These are phyloP conservation scores for Gorsachius magnificus DNA, from an alignment of 2,797 vertebrate genomes.

Conservation along the genomic window DNA sequence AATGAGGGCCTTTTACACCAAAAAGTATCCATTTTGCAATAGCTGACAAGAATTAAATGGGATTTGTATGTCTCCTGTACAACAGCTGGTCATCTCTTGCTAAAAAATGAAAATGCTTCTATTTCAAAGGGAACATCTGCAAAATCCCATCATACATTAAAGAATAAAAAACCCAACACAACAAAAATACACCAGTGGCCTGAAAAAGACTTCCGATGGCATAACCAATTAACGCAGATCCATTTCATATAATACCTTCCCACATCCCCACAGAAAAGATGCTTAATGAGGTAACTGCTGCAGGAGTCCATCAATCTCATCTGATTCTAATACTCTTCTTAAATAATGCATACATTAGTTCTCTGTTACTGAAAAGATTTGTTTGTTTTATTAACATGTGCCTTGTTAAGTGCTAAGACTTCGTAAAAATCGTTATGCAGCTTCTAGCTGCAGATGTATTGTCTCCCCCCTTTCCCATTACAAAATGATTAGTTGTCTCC, in stretches of 20 bases:
- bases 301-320: constrained; percentile 5
- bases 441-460: constrained; percentile 26
- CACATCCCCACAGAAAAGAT: constrained; percentile 47
- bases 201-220: constrained; percentile 30
- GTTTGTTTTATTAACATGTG: constrained; percentile 57
- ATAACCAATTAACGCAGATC: constrained; percentile 60
- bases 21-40: background rate
- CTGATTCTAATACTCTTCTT: constrained; percentile 49
- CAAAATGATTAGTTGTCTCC: constrained; percentile 18
- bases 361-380: constrained; percentile 43
- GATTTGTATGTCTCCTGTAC: constrained; percentile 22
- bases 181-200: constrained; percentile 45
- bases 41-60: constrained; percentile 24
- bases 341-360: constrained; percentile 65
- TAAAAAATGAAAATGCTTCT: constrained; percentile 56
- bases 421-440: background rate
- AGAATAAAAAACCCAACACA: constrained; percentile 50
- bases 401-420: constrained; percentile 42
- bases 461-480: constrained; percentile 5
- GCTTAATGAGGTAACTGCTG: constrained; percentile 43
- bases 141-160: constrained; percentile 57
- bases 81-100: constrained; percentile 59
- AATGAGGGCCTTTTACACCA: constrained; percentile 31
- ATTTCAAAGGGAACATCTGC: constrained; percentile 74
- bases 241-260: constrained; percentile 23